A percentile compares a stretch with the other conserved stretches of the same genome.
Conservation (phyloP, 1,140 invertebrate species). For the Hyposmocoma kahamanoa region DNA sequence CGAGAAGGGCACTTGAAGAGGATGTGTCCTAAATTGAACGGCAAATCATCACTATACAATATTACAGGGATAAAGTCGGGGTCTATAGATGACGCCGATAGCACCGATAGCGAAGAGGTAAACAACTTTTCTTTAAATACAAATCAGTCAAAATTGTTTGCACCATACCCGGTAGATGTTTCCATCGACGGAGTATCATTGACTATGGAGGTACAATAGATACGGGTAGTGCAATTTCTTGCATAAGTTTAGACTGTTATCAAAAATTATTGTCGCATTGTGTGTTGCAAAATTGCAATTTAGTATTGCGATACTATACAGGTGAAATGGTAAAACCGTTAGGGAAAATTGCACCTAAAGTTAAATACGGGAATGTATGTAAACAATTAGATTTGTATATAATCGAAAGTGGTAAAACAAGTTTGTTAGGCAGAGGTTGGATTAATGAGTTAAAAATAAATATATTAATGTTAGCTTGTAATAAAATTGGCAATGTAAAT, state of each 20-base stretch:
- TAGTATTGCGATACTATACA: background rate
- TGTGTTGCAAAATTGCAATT: background rate
- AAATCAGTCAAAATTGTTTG: too few species aligned
- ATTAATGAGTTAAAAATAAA: constrained; percentile 4
- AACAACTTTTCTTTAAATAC: too few species aligned
- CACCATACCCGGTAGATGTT: too few species aligned
- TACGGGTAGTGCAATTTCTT: background rate
- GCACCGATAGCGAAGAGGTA: too few species aligned
- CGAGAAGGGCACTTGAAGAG: too few species aligned
- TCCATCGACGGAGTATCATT: too few species aligned
- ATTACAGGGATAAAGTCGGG: too few species aligned
- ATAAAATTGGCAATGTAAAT: background rate
- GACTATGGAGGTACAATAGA: too few species aligned
- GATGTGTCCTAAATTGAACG: too few species aligned
- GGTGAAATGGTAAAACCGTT: background rate
- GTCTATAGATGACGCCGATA: too few species aligned
- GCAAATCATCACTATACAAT: too few species aligned
- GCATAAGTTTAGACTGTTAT: background rate
- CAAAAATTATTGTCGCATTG: background rate
- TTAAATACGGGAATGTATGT: background rate
- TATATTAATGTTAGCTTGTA: background rate
- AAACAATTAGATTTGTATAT: constrained; percentile 5
- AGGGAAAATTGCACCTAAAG: background rate
- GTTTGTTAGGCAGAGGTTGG: constrained; percentile 7
- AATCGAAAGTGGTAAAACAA: constrained; percentile 4